Percentiles rank a stretch among this genome's conserved stretches.
These are phyloP conservation scores for Terrapene triunguis DNA, from an alignment of 2,113 vertebrate genomes.

Conservation along the genomic window DNA sequence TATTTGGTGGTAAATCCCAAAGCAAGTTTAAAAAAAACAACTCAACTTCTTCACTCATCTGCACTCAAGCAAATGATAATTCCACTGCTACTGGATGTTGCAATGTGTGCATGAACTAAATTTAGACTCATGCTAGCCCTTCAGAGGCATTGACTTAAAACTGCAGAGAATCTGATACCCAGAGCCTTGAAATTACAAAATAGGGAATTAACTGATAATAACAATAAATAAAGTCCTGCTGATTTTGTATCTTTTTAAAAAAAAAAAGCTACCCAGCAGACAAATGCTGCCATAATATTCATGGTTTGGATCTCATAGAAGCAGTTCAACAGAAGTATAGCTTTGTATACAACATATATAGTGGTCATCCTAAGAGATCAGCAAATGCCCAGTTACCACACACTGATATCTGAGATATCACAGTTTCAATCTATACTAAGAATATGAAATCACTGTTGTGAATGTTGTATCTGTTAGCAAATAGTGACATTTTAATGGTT, in stretches of 20 bases:
- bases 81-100: background rate
- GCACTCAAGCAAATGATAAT: constrained; percentile 35
- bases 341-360: background rate
- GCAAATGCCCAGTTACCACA: background rate
- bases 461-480: background rate
- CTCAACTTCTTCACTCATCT: constrained; percentile 41
- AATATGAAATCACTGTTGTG: background rate
- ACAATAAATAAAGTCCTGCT: background rate
- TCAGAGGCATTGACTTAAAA: constrained; percentile 31
- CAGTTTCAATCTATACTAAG: background rate
- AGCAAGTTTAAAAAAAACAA: constrained; percentile 5
- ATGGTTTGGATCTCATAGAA: background rate
- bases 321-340: background rate
- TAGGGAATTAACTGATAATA: background rate
- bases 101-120: background rate
- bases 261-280: background rate
- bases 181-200: background rate
- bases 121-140: constrained; percentile 1
- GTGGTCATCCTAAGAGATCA: background rate
- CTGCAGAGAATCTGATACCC: constrained; percentile 23
- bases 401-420: background rate
- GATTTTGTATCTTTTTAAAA: background rate
- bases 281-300: background rate
- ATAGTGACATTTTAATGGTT: background rate
- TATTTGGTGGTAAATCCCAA: constrained; percentile 65